Base-by-base conservation (phyloP, 2,113 vertebrate genomes). In the Malurus melanocephalus region DNA sequence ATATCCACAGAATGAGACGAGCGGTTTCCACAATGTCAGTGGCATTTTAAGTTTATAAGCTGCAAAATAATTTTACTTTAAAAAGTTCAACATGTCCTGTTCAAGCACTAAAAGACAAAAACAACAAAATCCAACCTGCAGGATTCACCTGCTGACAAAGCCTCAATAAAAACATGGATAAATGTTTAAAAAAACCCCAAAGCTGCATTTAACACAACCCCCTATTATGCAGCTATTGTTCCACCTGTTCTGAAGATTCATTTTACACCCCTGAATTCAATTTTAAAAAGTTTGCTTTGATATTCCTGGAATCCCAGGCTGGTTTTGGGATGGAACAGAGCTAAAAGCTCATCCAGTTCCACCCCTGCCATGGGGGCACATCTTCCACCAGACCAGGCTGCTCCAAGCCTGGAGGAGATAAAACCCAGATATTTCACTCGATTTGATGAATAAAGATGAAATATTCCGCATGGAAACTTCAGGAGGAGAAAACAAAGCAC, bases 181-280 rank as follows among this genome's bases (percentile, higher is more conserved):
- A 7, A 30, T 28, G 26, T 32, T 59, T n/a, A 13, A 38, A 28
- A 40, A 38, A 28, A 4, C 0, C 13, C 30, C 24, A 69, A 43
- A 68, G 32, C 46, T 62, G 66, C 52, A 49, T 38, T 88, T 45
- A 75, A 81, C 32, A 68, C 22, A 71, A n/a, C 35, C 20, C 5
- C 3, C 53, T 14, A 27, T 33, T 38, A 61, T 60, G 26, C 28
- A 57, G 26, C 5, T 80, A 19, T 6, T 83, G 28, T 49, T 85
- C 49, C n/a, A 45, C 28, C 14, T 38, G 22, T 38, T 67, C 46
- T 35, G 26, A 38, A 90, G 42, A 57, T 17, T 33, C 10, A 65
- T 33, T 97, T 95, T 89, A 93, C 88, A 93, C 21, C 22, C 33
- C 27, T 30, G 21, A 9, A 46, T 68, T 84, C 16, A 65, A 16